Evolutionary conservation across 2,888 invertebrate genomes (phyloP).

Genomic region (Melipona bicolor): DNA sequence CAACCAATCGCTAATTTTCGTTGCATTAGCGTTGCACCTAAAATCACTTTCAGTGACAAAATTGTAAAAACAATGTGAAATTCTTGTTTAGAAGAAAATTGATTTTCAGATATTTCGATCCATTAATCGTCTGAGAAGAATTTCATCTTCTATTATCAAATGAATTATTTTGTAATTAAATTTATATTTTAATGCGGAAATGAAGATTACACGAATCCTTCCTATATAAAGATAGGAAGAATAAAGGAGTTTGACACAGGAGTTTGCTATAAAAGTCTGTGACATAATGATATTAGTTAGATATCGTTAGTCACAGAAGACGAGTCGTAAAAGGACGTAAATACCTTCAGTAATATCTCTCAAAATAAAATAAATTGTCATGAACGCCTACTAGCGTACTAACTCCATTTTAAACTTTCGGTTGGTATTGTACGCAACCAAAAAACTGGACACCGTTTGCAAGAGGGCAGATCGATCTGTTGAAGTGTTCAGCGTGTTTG

Average conservation of each 20-base stretch:
- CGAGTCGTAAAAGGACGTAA: not conserved
- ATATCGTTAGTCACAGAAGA: not conserved
- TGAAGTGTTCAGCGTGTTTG: not conserved
- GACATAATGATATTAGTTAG: not conserved
- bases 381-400: fast-evolving
- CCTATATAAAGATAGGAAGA: not conserved
- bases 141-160: not conserved
- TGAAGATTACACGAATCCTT: not conserved
- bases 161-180: not conserved
- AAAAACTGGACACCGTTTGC: not conserved
- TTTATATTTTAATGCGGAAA: not conserved
- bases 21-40: too few relatives aligned
- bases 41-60: too few relatives aligned
- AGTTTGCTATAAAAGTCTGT: not conserved
- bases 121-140: not conserved
- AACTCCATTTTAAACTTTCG: not conserved
- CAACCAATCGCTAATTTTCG: too few relatives aligned
- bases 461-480: not conserved
- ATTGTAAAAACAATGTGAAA: too few relatives aligned
- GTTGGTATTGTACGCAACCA: too few relatives aligned
- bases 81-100: not conserved
- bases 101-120: not conserved
- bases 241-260: not conserved
- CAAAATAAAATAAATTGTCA: not conserved
- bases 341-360: not conserved